A percentile compares a stretch with the other conserved stretches of the same genome.
Evolutionary conservation across 2,888 invertebrate species (phyloP).

Genomic region (Aquatica leii): DNA sequence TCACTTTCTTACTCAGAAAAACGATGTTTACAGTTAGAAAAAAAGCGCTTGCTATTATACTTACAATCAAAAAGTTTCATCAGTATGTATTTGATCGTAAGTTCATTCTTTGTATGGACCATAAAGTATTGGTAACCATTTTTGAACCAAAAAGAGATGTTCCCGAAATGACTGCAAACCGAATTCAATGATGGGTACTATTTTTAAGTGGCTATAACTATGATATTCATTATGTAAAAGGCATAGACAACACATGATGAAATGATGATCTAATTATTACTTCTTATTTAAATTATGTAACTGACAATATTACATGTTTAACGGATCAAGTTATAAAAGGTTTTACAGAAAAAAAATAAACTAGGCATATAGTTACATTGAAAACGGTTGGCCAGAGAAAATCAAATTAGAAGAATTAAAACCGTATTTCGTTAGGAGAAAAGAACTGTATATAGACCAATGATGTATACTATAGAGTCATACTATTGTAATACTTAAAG

Average conservation of each 20-base stretch:
- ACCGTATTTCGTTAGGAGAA: background rate
- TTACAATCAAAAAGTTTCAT: background rate
- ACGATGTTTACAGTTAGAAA: background rate
- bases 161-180: background rate
- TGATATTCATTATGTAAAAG: background rate
- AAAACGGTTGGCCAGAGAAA: background rate
- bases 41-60: background rate
- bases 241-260: background rate
- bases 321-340: background rate
- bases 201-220: background rate
- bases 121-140: background rate
- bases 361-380: background rate
- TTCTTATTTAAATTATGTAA: background rate
- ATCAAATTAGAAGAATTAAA: background rate
- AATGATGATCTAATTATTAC: background rate
- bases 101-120: background rate
- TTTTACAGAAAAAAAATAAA: background rate
- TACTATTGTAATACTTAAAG: background rate
- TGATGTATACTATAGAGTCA: background rate
- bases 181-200: background rate
- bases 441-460: background rate
- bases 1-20: background rate
- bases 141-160: background rate
- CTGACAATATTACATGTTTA: background rate
- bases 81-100: background rate